These are phyloP conservation scores for Gonatopus flavifemur DNA, from an alignment of 1,140 invertebrate genomes.

Conservation along the genomic window DNA sequence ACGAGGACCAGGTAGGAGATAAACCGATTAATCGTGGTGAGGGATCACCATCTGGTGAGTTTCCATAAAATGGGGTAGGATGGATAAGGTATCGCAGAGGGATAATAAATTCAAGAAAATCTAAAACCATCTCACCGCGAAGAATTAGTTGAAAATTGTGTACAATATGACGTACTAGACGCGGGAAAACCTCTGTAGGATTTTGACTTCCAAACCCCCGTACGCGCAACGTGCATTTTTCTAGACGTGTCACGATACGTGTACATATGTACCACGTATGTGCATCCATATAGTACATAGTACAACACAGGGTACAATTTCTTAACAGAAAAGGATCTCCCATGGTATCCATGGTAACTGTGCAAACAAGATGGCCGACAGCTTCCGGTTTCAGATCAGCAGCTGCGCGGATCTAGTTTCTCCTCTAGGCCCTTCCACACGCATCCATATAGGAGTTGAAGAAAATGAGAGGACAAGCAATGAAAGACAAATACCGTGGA, in stretches of 20 bases:
- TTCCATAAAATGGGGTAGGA: slow-evolving; percentile 9
- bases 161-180: slow-evolving; percentile 41
- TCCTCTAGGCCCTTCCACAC: slow-evolving; percentile 40
- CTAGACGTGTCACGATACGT: slow-evolving; percentile 3
- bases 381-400: slow-evolving; percentile 54
- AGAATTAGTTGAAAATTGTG: slow-evolving; percentile 32
- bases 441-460: too few relatives aligned
- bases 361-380: slow-evolving; percentile 58
- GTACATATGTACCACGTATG: slow-evolving; percentile 3
- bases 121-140: slow-evolving; percentile 43
- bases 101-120: slow-evolving; percentile 52
- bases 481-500: neutral
- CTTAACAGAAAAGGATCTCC: slow-evolving; percentile 48
- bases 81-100: neutral
- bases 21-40: slow-evolving; percentile 50
- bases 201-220: slow-evolving; percentile 9
- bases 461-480: slow-evolving; percentile 3
- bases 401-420: slow-evolving; percentile 59
- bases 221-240: slow-evolving; percentile 9
- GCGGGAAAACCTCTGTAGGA: slow-evolving; percentile 36
- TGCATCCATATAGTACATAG: slow-evolving; percentile 4
- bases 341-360: slow-evolving; percentile 55
- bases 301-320: too few relatives aligned
- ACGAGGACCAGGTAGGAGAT: slow-evolving; percentile 12
- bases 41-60: slow-evolving; percentile 41